phyloP scores from a whole-genome alignment of 64 coral and sea anemone genomes.

The Trachythela sp. region DNA sequence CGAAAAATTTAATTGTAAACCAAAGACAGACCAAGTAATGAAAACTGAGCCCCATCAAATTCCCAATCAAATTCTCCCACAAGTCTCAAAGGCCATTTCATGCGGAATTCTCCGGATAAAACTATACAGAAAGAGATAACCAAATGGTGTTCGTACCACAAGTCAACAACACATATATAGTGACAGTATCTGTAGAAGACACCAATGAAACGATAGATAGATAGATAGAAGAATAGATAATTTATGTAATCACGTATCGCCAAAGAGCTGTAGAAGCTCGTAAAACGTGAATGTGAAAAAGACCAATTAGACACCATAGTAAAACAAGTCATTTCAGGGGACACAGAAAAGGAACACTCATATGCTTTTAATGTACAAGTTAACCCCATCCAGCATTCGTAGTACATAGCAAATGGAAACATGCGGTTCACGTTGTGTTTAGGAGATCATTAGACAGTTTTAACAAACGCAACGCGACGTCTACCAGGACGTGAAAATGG shows the following conservation, averaged over 20 bases:
- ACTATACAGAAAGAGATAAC: background rate
- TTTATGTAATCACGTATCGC: too few relatives aligned
- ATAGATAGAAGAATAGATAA: too few relatives aligned
- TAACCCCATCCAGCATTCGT: background rate
- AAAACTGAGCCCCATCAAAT: background rate
- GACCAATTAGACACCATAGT: background rate
- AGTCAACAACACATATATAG: constrained; percentile 37
- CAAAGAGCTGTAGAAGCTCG: too few relatives aligned
- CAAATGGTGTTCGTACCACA: constrained; percentile 36
- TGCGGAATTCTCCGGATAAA: constrained; percentile 28
- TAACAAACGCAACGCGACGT: too few relatives aligned
- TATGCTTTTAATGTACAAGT: constrained; percentile 36
- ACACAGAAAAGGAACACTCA: constrained; percentile 20
- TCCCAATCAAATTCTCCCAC: background rate
- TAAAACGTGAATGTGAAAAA: too few relatives aligned
- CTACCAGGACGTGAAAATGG: too few relatives aligned
- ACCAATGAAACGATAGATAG: too few relatives aligned
- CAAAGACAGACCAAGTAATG: constrained; percentile 20
- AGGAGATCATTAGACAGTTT: too few relatives aligned
- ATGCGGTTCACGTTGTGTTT: too few relatives aligned
- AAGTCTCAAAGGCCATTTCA: constrained; percentile 3
- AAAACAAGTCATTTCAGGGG: constrained; percentile 16
- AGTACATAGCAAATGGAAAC: background rate
- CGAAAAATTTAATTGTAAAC: constrained; percentile 18
- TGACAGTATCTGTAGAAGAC: constrained; percentile 31